phyloP scores from a whole-genome alignment of 2,888 invertebrate genomes.

The Chrysolina haemoptera region DNA sequence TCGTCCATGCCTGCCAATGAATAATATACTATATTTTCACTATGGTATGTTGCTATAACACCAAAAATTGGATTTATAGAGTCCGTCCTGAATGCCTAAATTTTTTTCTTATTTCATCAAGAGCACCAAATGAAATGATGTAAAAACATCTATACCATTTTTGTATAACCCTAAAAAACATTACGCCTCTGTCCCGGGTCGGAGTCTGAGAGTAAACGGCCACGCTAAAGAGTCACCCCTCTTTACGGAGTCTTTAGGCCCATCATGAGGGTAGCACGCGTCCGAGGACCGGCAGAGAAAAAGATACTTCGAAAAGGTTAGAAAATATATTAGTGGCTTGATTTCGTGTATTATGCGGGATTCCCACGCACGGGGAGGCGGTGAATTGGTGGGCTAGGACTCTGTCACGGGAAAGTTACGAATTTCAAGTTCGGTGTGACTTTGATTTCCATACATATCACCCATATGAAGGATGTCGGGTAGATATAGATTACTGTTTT shows the following conservation, averaged over 20 bases:
- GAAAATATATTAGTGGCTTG: slow-evolving; percentile 49
- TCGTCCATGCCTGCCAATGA: too few relatives aligned
- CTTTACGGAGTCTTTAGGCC: slow-evolving; percentile 37
- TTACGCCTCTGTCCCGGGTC: slow-evolving; percentile 12
- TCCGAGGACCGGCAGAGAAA: slow-evolving; percentile 51
- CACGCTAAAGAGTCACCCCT: slow-evolving; percentile 38
- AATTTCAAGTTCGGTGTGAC: neutral
- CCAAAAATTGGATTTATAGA: too few relatives aligned
- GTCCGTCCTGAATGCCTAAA: too few relatives aligned
- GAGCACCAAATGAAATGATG: too few relatives aligned
- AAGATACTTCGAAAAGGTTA: slow-evolving; percentile 49
- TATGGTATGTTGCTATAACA: too few relatives aligned
- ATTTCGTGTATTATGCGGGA: slow-evolving; percentile 58
- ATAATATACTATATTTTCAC: too few relatives aligned
- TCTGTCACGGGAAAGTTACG: slow-evolving; percentile 25
- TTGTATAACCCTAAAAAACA: neutral
- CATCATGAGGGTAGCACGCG: slow-evolving; percentile 62
- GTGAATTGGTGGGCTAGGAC: slow-evolving; percentile 30
- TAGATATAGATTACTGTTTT: too few relatives aligned
- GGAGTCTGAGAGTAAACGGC: slow-evolving; percentile 26
- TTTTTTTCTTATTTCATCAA: too few relatives aligned
- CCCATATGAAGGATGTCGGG: neutral
- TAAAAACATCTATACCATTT: too few relatives aligned
- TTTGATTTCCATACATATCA: neutral
- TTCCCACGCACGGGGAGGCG: slow-evolving; percentile 56